Evolutionary conservation across 2,113 vertebrate species (phyloP), one percentile per base, ranked within the genome.

Genomic region (Machaerirhynchus nigripectus): DNA sequence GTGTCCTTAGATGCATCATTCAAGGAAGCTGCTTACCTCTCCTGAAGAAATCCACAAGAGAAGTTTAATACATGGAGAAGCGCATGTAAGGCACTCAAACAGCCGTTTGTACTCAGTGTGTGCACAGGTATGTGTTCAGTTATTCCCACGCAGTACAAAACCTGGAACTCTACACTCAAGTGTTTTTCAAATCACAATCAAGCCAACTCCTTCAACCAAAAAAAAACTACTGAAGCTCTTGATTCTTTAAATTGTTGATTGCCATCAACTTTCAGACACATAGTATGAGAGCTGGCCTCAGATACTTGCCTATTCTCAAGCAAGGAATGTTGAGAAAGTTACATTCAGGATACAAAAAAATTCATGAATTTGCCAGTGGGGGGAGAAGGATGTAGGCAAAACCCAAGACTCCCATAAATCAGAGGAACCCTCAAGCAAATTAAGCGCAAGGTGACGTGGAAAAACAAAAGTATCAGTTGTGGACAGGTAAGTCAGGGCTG

Each of bases 291-390:
- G 8, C 42, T 7, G 5, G 28, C 37, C 68, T 53, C 22, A 50
- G 52, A 23, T 15, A 44, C 22, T 22, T 42, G 10, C 30, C 30
- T 73, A 53, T 69, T 59, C 50, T 61, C 50, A 83, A 3, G n/a
- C 21, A 15, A 79, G 57, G 6, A 78, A 68, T 8, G 10, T 4
- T 52, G 39, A 91, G 11, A 55, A 83, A 84, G 8, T 30, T 55
- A 13, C 31, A 89, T n/a, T n/a, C n/a, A 75, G 46, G 15, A 39
- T 18, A 15, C 15, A 57, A 53, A 85, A 56, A 7, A 35, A 8
- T 1, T 7, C 2, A 57, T 2, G 1, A 20, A 57, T 35, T 71
- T 68, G 7, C 11, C 39, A 49, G 15, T 22, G 8, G 11, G 63
- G 23, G 74, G 22, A 75, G 53, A 75, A 64, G 15, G 6, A 63